Percentiles rank a stretch among this genome's conserved stretches.
These are phyloP conservation scores for Aleiodes testaceus DNA, from an alignment of 2,888 invertebrate genomes.

Conservation along the genomic window DNA sequence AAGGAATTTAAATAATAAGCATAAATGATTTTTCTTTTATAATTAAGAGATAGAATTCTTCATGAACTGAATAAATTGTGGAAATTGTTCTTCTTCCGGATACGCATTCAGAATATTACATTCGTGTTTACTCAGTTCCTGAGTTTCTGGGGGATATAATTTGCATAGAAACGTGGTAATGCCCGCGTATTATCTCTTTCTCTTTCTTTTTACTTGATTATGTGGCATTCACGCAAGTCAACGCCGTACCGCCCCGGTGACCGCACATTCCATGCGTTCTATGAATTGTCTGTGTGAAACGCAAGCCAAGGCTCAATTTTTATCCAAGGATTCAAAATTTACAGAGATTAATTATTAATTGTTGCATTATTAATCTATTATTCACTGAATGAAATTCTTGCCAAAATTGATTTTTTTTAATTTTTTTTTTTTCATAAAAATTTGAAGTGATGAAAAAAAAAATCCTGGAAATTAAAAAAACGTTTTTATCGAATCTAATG, in stretches of 20 bases:
- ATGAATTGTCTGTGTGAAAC: conserved; percentile 24
- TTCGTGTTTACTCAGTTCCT: neutral
- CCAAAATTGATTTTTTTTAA: no score
- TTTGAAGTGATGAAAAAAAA: no score
- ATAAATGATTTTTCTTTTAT: neutral
- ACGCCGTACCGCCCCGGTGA: conserved; percentile 19
- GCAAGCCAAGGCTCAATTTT: conserved; percentile 1
- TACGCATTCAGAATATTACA: conserved; percentile 11
- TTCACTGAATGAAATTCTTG: no score
- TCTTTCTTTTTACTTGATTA: conserved; percentile 12
- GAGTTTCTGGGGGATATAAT: conserved; percentile 7
- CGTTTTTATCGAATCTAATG: no score
- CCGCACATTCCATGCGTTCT: conserved; percentile 22
- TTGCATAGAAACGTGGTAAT: conserved; percentile 7
- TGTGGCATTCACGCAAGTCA: conserved; percentile 23
- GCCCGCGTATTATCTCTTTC: no score
- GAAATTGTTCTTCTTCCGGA: conserved; percentile 16
- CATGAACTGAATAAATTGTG: neutral
- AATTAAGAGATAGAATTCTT: no score
- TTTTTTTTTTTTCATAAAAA: no score
- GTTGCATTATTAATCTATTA: conserved; percentile 18
- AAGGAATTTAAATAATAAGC: neutral
- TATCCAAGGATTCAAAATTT: conserved; percentile 22
- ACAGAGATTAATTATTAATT: conserved; percentile 2
- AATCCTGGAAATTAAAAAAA: no score